Evolutionary conservation across 35 echinoderm and acorn worm genomes (phyloP).

Genomic region (Patiria miniata): DNA sequence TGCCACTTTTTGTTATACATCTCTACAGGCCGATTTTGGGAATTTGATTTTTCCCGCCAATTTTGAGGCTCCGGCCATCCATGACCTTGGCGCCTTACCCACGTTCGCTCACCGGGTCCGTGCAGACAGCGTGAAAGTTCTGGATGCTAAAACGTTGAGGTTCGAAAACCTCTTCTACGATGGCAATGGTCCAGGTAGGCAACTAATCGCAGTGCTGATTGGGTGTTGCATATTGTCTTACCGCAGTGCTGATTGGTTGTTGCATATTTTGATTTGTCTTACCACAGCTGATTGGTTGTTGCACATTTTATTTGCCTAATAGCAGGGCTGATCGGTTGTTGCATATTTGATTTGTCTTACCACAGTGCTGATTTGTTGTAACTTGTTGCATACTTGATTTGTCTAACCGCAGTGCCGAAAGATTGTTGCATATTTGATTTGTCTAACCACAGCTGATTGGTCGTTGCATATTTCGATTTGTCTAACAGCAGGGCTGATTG

Average conservation of each 20-base stretch:
- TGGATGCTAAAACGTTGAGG: conserved; percentile 56
- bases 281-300: neutral
- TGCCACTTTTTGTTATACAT: neutral
- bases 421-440: too few relatives aligned
- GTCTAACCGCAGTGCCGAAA: too few relatives aligned
- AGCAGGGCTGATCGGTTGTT: too few relatives aligned
- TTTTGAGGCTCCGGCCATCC: conserved; percentile 29
- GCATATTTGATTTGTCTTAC: too few relatives aligned
- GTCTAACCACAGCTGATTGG: too few relatives aligned
- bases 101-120: conserved; percentile 61
- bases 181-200: conserved; percentile 80
- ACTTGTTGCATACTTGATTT: too few relatives aligned
- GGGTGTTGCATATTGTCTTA: neutral
- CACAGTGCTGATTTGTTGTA: too few relatives aligned
- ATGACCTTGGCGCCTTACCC: conserved; percentile 37
- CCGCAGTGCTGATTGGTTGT: neutral
- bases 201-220: neutral
- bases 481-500: too few relatives aligned
- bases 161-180: conserved; percentile 78
- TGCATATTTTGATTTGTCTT: neutral
- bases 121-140: conserved; percentile 49
- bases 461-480: too few relatives aligned
- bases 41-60: conserved; percentile 21
- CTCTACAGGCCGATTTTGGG: conserved; percentile 60
- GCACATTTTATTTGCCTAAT: too few relatives aligned